These are phyloP conservation scores for Pammene aurita DNA, from an alignment of 2,888 invertebrate genomes.

Conservation along the genomic window DNA sequence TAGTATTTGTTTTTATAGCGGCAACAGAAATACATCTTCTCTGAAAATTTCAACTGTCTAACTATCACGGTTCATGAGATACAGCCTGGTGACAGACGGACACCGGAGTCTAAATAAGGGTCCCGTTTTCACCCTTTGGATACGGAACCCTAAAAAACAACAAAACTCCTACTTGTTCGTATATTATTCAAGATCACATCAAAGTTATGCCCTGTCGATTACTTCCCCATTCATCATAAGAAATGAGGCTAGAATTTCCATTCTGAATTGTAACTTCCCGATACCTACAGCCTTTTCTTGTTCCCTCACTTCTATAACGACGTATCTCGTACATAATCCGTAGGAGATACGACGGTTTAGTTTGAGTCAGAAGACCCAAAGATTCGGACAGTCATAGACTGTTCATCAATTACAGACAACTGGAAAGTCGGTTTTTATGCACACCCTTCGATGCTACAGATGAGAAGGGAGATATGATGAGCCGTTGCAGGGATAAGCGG, in stretches of 20 bases:
- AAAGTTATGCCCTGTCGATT: slow-evolving; percentile 18
- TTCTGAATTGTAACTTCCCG: slow-evolving; percentile 28
- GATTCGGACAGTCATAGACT: slow-evolving; percentile 24
- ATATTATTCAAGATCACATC: neutral
- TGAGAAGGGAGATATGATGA: slow-evolving; percentile 36
- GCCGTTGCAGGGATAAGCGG: neutral
- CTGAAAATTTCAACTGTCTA: too few relatives aligned
- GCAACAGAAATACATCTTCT: too few relatives aligned
- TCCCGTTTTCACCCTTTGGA: too few relatives aligned
- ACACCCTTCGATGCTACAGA: slow-evolving; percentile 39
- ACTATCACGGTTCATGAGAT: too few relatives aligned
- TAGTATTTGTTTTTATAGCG: too few relatives aligned
- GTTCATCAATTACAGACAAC: slow-evolving; percentile 41
- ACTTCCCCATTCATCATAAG: slow-evolving; percentile 22
- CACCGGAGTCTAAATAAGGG: too few relatives aligned
- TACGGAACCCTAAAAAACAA: too few relatives aligned
- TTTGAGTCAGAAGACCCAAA: neutral
- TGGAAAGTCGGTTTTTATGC: slow-evolving; percentile 38
- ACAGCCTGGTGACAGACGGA: too few relatives aligned
- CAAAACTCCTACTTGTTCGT: neutral
- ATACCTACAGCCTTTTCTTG: slow-evolving; percentile 28
- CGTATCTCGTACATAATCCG: neutral
- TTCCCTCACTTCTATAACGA: neutral
- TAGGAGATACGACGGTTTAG: neutral
- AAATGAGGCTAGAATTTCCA: slow-evolving; percentile 30